Base-by-base conservation (phyloP, 2,113 vertebrate species). In the Zosterops japonicus region DNA sequence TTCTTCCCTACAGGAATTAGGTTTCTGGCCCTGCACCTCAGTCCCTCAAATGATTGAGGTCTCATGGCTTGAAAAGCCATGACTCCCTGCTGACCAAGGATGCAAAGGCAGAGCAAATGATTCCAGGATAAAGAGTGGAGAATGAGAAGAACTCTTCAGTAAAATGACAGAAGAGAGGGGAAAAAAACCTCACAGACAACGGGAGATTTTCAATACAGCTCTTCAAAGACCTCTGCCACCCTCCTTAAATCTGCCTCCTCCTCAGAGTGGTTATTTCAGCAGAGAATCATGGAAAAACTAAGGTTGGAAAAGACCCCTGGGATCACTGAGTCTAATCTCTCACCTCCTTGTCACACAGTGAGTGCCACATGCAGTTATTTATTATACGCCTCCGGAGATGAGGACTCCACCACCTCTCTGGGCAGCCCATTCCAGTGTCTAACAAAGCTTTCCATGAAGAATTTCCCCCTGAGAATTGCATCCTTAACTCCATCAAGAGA, bases 161-260 rank as follows among this genome's bases (percentile, higher is more conserved):
- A 24, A 83, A 89, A 69, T 7, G 8, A 50, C 7, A 42, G 6
- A 8, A 53, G 8, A 68, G 23, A 29, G 12, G 23, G 20, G 5
- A 3, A 24, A 52, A 53, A 74, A 35, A 0, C 13, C 1, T 55
- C 2, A 2, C 2, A 50, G 22, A 39, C 8, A 19, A 28, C 1
- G 15, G 22, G 16, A 64, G 8, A 42, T 36, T 46, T 72, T 72
- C 39, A n/a, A 2, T 20, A 28, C 7, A 70, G 7, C 19, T 65
- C 77, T 36, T 15, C 16, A 36, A 68, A 70, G 19, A 44, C 4
- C 25, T 89, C 65, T 52, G 14, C 27, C 50, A 27, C 5, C 16
- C 6, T 83, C 46, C 56, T 71, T 17, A n/a, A n/a, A 33, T 6
- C 8, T 46, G 8, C 49, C 6, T 41, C 14, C 19, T 46, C 2